Evolutionary conservation across 2,797 vertebrate genomes (phyloP).

Genomic region (Sebastes aleutianus): DNA sequence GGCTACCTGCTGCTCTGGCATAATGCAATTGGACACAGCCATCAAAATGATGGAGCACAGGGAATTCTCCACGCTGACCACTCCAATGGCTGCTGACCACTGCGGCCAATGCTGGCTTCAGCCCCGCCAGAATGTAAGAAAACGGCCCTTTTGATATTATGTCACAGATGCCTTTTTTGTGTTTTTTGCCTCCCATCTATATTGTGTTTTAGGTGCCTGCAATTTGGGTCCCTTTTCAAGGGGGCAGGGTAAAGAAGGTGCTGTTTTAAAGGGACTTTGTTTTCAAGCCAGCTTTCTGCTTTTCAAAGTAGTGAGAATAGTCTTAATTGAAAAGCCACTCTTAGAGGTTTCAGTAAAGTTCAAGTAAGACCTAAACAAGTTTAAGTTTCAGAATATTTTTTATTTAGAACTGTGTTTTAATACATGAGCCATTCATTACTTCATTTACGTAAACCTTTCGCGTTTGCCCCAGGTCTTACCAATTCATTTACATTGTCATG

Average conservation of each 20-base stretch:
- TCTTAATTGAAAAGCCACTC: background rate
- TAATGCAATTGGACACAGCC: slow-evolving; percentile 93
- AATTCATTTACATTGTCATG: slow-evolving; percentile 40
- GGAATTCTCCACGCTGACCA: slow-evolving; percentile 86
- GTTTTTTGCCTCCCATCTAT: slow-evolving; percentile 43
- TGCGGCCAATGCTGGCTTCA: slow-evolving; percentile 47
- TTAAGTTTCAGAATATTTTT: background rate
- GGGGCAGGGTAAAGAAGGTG: slow-evolving; percentile 1
- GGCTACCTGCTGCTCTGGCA: slow-evolving; percentile 95
- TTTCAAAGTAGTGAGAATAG: slow-evolving; percentile 9
- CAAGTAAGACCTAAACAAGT: background rate
- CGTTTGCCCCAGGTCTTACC: slow-evolving; percentile 12
- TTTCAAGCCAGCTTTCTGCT: slow-evolving; percentile 14
- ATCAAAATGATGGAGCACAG: slow-evolving; percentile 90
- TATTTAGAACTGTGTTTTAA: background rate
- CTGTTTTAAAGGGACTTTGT: slow-evolving; percentile 28
- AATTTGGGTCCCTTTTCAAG: slow-evolving; percentile 30
- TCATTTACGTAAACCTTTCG: slow-evolving; percentile 5
- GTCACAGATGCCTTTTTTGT: slow-evolving; percentile 72
- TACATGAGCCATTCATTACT: slow-evolving; percentile 9
- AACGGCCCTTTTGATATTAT: slow-evolving; percentile 63
- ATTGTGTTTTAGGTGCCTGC: slow-evolving; percentile 51
- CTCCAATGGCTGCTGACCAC: slow-evolving; percentile 66
- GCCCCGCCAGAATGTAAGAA: slow-evolving; percentile 52
- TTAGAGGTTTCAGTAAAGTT: background rate